These are phyloP conservation scores for Heptranchias perlo DNA, from an alignment of 2,113 vertebrate species.

Conservation along the genomic window DNA sequence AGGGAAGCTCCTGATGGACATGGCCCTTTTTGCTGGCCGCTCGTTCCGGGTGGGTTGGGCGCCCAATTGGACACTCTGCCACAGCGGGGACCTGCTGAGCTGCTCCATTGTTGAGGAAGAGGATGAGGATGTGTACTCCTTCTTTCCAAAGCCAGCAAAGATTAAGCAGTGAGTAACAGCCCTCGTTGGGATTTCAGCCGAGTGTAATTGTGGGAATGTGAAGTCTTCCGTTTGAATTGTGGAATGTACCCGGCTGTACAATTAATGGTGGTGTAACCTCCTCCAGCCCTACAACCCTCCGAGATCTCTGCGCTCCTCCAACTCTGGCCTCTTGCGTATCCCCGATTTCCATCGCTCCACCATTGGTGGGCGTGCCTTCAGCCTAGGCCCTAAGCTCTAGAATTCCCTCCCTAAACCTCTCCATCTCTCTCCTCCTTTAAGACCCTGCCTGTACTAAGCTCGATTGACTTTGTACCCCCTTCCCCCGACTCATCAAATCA, in stretches of 20 bases:
- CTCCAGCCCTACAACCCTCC: too few species aligned
- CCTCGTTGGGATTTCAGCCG: neutral
- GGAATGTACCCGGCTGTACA: neutral
- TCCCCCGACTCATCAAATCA: too few species aligned
- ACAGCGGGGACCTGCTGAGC: constrained; percentile 66
- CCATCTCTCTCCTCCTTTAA: too few species aligned
- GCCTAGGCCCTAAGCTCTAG: too few species aligned
- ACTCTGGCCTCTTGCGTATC: too few species aligned
- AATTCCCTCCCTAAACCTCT: too few species aligned
- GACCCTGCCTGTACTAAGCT: too few species aligned
- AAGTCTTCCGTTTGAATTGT: neutral
- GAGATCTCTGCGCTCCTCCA: too few species aligned
- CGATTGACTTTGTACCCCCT: too few species aligned
- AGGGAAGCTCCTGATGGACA: constrained; percentile 78
- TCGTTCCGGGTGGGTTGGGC: constrained; percentile 91
- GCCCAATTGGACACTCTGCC: constrained; percentile 75
- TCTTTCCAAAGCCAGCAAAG: constrained; percentile 63
- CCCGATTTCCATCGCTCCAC: too few species aligned
- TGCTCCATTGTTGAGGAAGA: neutral
- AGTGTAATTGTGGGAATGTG: neutral
- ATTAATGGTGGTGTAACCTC: neutral
- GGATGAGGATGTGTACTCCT: too few species aligned
- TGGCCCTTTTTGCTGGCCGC: constrained; percentile 76
- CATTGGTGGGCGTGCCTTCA: too few species aligned
- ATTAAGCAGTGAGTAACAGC: constrained; percentile 68